These are phyloP conservation scores for Marmota flaviventris DNA, from an alignment of 2,113 vertebrate species.

Conservation along the genomic window DNA sequence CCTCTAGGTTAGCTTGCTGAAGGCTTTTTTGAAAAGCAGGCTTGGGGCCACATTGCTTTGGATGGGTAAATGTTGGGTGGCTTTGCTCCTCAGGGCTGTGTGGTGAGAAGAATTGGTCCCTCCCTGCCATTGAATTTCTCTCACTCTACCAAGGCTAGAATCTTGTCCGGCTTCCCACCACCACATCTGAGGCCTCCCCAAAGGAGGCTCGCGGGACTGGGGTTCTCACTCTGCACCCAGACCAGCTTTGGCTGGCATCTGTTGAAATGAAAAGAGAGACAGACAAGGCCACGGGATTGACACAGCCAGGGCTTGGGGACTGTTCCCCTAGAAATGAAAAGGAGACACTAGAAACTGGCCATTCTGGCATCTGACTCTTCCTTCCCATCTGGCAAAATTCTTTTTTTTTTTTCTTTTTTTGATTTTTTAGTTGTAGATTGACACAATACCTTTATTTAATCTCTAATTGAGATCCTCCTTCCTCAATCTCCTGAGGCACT, in stretches of 20 bases:
- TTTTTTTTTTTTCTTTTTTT: too few species aligned
- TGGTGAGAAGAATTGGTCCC: background rate
- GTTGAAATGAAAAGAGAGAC: background rate
- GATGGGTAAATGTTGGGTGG: background rate
- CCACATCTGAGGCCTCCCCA: background rate
- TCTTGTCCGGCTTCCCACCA: background rate
- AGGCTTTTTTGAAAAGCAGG: background rate
- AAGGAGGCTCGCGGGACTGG: background rate
- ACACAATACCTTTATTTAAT: too few species aligned
- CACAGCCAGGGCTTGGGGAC: background rate
- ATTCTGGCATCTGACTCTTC: background rate
- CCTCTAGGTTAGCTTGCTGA: background rate
- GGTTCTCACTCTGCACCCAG: background rate
- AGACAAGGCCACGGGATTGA: background rate
- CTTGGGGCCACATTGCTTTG: background rate
- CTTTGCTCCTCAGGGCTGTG: background rate
- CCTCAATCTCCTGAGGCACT: too few species aligned
- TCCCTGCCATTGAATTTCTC: background rate
- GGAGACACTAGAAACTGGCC: background rate
- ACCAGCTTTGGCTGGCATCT: slow-evolving; percentile 3
- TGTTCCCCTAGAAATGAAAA: background rate
- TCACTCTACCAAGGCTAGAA: background rate
- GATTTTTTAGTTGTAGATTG: too few species aligned
- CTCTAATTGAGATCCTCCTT: too few species aligned
- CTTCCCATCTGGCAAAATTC: background rate